Conservation (phyloP, 2,888 invertebrate genomes). For the Erebia ligea region DNA sequence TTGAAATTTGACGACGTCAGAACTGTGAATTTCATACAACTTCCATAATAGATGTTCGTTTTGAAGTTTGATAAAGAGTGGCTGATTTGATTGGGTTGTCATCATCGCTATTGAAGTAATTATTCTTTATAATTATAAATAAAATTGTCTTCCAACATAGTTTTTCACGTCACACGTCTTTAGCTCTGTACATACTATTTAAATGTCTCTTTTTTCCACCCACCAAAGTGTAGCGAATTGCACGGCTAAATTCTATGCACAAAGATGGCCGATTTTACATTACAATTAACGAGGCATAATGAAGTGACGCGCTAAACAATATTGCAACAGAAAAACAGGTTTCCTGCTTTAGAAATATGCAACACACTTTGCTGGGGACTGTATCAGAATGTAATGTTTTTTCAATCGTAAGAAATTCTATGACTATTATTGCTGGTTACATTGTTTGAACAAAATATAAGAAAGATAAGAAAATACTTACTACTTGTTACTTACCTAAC, state of each 20-base stretch:
- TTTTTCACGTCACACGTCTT: background rate
- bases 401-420: constrained; percentile 30
- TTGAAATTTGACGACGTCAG: no score
- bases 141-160: no score
- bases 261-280: constrained; percentile 76
- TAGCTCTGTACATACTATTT: constrained; percentile 12
- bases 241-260: constrained; percentile 68
- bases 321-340: constrained; percentile 73
- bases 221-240: constrained; percentile 54
- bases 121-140: no score
- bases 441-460: constrained; percentile 1
- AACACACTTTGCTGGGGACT: constrained; percentile 47
- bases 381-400: constrained; percentile 36
- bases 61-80: no score
- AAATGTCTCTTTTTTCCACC: constrained; percentile 23
- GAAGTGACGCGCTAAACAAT: constrained; percentile 71
- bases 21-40: no score
- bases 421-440: background rate
- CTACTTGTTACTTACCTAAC: no score
- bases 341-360: constrained; percentile 64
- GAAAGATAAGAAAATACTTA: background rate
- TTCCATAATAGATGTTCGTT: no score
- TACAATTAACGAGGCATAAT: constrained; percentile 71
- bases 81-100: no score
- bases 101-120: no score